Percentiles rank a stretch among this genome's conserved stretches.
These are phyloP conservation scores for Drosophila basisetae DNA, from an alignment of 2,888 invertebrate genomes.

Conservation along the genomic window DNA sequence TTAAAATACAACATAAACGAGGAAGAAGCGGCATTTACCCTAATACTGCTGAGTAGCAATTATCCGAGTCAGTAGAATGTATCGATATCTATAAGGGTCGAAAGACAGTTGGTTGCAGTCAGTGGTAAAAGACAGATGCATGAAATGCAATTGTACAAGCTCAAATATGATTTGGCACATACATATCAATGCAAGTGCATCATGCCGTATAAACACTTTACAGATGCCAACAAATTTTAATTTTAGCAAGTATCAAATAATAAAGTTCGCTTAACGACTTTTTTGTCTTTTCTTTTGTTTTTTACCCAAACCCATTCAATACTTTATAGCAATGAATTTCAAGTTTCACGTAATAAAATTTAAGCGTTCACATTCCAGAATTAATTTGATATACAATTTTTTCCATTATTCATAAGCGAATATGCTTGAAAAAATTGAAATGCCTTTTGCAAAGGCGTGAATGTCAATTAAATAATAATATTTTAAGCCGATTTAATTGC, in stretches of 20 bases:
- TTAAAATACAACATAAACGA: not conserved
- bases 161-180: not conserved
- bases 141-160: not conserved
- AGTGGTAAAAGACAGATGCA: not conserved
- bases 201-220: not conserved
- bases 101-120: not conserved
- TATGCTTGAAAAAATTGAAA: not conserved
- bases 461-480: slow-evolving; percentile 18
- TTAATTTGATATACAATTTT: not conserved
- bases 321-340: not conserved
- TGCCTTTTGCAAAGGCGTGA: slow-evolving; percentile 2
- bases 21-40: not conserved
- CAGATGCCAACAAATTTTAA: not conserved
- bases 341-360: not conserved
- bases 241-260: not conserved
- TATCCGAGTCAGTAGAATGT: not conserved
- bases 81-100: not conserved
- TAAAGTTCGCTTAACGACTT: not conserved
- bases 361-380: slow-evolving; percentile 1
- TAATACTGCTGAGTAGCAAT: not conserved
- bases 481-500: slow-evolving; percentile 15
- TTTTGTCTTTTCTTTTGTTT: not conserved
- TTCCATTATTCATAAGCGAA: not conserved
- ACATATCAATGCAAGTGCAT: not conserved
- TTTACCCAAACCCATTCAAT: not conserved